Conservation (phyloP, 37 sponge, comb jelly and placozoan species). For the Theonella swinhoei region DNA sequence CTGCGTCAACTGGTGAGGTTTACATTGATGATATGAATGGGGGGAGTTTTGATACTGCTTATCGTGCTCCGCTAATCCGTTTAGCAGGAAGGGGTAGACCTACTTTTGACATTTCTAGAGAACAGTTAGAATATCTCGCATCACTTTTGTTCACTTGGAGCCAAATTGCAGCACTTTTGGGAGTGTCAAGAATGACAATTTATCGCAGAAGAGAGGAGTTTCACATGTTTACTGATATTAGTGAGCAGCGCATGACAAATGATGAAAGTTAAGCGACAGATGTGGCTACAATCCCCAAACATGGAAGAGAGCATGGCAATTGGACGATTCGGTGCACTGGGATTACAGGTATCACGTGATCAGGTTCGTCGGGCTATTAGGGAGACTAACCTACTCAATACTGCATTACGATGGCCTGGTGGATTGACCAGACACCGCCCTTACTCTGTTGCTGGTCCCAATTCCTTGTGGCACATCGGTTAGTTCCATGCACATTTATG, state of each 20-base stretch:
- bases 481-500: not conserved
- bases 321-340: conserved; percentile 14
- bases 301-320: not conserved
- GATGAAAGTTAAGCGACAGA: not conserved
- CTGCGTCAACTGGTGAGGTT: conserved; percentile 8
- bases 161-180: conserved; percentile 45
- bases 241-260: not conserved
- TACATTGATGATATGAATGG: conserved; percentile 7
- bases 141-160: conserved; percentile 52
- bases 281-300: not conserved
- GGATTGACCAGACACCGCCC: conserved; percentile 18
- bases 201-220: conserved; percentile 48
- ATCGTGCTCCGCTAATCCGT: conserved; percentile 8
- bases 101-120: conserved; percentile 1
- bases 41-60: not conserved
- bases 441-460: conserved; percentile 65
- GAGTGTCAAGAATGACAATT: conserved; percentile 47
- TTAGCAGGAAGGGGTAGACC: conserved; percentile 24
- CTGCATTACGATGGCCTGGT: conserved; percentile 37
- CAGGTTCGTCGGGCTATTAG: conserved; percentile 27
- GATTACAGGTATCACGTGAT: conserved; percentile 22
- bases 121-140: conserved; percentile 35
- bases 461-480: conserved; percentile 82
- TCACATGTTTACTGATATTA: not conserved
- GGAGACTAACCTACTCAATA: conserved; percentile 36